These are phyloP conservation scores for Menidia beryllina DNA, from an alignment of 2,113 vertebrate genomes.

Conservation along the genomic window DNA sequence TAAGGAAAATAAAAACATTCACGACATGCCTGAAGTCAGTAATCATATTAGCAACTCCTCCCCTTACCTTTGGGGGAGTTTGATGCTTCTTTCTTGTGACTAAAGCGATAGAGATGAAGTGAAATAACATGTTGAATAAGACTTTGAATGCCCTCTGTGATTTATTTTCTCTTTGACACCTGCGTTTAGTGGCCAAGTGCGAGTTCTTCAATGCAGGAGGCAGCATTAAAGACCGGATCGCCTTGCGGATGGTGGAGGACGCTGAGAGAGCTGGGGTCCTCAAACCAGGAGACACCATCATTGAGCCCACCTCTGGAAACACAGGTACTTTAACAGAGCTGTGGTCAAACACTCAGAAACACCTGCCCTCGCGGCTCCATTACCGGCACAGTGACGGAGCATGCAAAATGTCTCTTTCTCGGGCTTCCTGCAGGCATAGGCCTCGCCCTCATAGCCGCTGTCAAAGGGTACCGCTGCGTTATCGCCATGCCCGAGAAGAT, in stretches of 20 bases:
- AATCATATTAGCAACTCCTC: no score
- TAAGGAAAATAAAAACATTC: no score
- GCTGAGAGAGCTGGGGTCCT: constrained; percentile 86
- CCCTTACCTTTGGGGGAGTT: no score
- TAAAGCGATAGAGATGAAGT: no score
- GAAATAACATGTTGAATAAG: no score
- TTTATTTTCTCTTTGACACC: not conserved
- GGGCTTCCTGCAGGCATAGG: constrained; percentile 84
- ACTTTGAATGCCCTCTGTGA: not conserved
- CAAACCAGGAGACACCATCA: constrained; percentile 91
- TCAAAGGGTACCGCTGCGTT: constrained; percentile 93
- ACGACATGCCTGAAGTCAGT: no score
- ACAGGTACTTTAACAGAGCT: constrained; percentile 76
- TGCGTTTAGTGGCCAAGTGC: constrained; percentile 89
- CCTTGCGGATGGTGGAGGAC: constrained; percentile 91
- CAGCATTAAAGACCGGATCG: constrained; percentile 92
- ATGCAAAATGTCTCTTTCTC: not conserved
- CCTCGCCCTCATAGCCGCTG: constrained; percentile 88
- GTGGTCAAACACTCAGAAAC: not conserved
- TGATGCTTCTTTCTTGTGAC: no score
- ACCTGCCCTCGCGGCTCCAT: not conserved
- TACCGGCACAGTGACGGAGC: not conserved
- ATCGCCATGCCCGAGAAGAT: constrained; percentile 96
- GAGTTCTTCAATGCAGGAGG: constrained; percentile 93
- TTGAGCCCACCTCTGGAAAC: constrained; percentile 94